A percentile compares a stretch with the other conserved stretches of the same genome.
Evolutionary conservation across 2,888 invertebrate species (phyloP).

Genomic region (Petrolisthes cinctipes): DNA sequence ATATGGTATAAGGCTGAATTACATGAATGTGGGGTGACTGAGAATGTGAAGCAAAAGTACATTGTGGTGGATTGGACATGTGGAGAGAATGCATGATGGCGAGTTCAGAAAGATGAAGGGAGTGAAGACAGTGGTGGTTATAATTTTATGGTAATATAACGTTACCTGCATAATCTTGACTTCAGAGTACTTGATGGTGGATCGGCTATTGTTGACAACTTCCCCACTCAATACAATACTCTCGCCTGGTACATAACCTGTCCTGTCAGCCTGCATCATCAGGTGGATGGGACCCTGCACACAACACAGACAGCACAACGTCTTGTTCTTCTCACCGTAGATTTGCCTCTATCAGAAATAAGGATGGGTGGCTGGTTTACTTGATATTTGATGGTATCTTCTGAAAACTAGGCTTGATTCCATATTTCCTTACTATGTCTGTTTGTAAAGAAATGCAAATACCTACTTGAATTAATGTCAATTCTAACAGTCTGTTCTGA

Average conservation of each 20-base stretch:
- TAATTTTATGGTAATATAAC: background rate
- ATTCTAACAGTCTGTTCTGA: too few relatives aligned
- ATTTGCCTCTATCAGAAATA: background rate
- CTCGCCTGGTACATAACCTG: conserved; percentile 55
- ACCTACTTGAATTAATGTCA: too few relatives aligned
- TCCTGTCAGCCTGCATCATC: background rate
- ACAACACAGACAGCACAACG: conserved; percentile 38
- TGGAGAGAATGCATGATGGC: background rate
- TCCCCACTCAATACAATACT: conserved; percentile 15
- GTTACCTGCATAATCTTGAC: conserved; percentile 46
- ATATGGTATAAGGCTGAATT: background rate
- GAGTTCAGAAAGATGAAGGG: background rate
- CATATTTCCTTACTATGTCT: background rate
- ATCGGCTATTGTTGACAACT: conserved; percentile 33
- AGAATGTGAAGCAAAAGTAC: background rate
- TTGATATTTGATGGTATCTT: background rate
- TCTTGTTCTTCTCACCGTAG: conserved; percentile 20
- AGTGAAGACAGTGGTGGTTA: background rate
- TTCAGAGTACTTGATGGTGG: conserved; percentile 32
- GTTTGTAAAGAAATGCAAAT: too few relatives aligned
- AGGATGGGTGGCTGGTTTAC: background rate
- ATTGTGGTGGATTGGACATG: too few relatives aligned
- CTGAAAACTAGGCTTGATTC: background rate
- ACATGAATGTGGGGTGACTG: background rate
- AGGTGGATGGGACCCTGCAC: conserved; percentile 33